Evolutionary conservation across 2,888 invertebrate genomes (phyloP).

Genomic region (Empis livida): DNA sequence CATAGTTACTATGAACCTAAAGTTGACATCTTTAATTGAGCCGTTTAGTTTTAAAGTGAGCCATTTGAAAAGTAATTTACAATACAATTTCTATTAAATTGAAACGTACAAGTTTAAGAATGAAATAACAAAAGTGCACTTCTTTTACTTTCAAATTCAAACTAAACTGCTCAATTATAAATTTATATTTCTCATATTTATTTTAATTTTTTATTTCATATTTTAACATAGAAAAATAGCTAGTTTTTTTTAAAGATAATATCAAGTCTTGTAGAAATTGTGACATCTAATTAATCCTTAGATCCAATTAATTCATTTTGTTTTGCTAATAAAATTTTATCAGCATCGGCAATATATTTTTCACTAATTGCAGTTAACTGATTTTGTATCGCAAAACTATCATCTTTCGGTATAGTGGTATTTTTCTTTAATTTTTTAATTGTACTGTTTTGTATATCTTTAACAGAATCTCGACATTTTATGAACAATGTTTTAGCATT

Average conservation of each 20-base stretch:
- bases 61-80: no score
- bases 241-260: background rate
- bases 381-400: constrained; percentile 48
- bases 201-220: constrained; percentile 4
- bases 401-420: constrained; percentile 56
- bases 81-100: no score
- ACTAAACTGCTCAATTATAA: no score
- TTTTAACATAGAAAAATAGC: constrained; percentile 1
- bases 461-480: constrained; percentile 63
- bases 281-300: background rate
- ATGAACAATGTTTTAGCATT: constrained; percentile 72
- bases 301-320: constrained; percentile 59
- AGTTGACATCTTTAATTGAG: no score
- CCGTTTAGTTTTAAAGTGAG: no score
- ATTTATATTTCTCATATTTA: background rate
- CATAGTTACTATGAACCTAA: no score
- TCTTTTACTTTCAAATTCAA: no score
- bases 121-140: no score
- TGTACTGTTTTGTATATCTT: constrained; percentile 60
- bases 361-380: constrained; percentile 59
- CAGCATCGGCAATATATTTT: constrained; percentile 50
- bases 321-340: constrained; percentile 52
- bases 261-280: no score
- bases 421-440: constrained; percentile 59
- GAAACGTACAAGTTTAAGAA: no score